Evolutionary conservation across 2,797 vertebrate genomes (phyloP), one percentile per base, ranked within the genome.

Genomic region (Pelobates cultripes): DNA sequence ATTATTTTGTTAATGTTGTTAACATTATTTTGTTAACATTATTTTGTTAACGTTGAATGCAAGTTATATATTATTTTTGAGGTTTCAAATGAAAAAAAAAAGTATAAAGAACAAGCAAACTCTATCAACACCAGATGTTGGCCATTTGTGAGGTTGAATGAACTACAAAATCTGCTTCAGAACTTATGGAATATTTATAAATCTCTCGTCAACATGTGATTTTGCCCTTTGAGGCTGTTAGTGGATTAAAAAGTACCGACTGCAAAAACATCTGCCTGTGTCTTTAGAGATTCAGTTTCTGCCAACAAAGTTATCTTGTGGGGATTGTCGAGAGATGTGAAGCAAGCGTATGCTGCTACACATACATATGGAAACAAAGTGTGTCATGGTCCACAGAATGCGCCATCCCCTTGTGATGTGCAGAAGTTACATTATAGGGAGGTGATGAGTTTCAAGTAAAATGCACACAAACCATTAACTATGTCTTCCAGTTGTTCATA

Each of bases 151-250:
- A 84, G 45, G 15, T 78, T 87, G 83, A 42, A 86, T 7, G 64
- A 89, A 85, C 71, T 84, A 70, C 55, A 87, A 88, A 89, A 86
- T 85, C 71, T 80, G 44, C 75, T 44, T 83, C 51, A 71, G 79
- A 85, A 85, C 79, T 71, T 79, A 44, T 90, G 81, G 85, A 90
- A 87, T 85, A 88, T 64, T 85, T 86, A 85, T 84, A 88, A 86
- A 85, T 87, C 86, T 85, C 85, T 87, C 86, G 86, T 88, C 83
- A 80, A 88, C 61, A 84, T 73, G 67, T 0, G 0, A 81, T 85
- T 75, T 85, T 80, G 77, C 84, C 85, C 72, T 69, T 64, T 14
- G 75, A 75, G 78, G 84, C 55, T 85, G 84, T 15, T 77, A 12
- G 2, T 70, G 60, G 83, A 88, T 79, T 83, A 84, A 0, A 3